Conservation (phyloP, 2,888 invertebrate genomes). For the Gymnoscelis rufifasciata region DNA sequence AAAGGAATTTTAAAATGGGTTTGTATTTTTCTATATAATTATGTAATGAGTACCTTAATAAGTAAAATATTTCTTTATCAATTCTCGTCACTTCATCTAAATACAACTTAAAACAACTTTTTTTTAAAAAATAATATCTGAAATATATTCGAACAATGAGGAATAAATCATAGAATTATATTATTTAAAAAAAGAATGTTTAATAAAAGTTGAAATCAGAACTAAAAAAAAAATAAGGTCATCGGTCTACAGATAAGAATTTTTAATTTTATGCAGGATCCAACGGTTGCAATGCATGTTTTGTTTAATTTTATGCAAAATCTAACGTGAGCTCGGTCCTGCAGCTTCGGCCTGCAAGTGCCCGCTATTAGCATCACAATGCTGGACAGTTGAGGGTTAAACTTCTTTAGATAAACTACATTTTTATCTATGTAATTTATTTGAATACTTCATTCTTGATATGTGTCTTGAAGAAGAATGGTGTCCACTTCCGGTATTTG, state of each 20-base stretch:
- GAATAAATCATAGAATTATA: too few relatives aligned
- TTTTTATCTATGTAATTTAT: too few relatives aligned
- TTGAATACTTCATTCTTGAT: neutral
- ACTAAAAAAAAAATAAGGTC: conserved; percentile 5
- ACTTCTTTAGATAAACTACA: conserved; percentile 13
- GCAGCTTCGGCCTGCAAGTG: conserved; percentile 49
- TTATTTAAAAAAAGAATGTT: neutral
- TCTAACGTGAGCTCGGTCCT: conserved; percentile 60
- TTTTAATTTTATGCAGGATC: conserved; percentile 18
- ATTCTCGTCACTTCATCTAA: too few relatives aligned
- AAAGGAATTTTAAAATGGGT: too few relatives aligned
- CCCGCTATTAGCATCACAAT: conserved; percentile 63
- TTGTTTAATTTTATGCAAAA: conserved; percentile 64
- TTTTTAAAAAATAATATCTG: too few relatives aligned
- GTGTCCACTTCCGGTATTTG: conserved; percentile 2
- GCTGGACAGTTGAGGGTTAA: conserved; percentile 36
- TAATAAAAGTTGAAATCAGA: neutral
- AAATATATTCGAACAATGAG: too few relatives aligned
- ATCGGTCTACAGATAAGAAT: conserved; percentile 8
- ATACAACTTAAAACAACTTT: too few relatives aligned
- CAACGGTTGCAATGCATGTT: conserved; percentile 44
- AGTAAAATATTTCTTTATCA: too few relatives aligned
- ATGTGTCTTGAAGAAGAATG: neutral
- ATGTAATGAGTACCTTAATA: too few relatives aligned
- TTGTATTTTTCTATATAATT: too few relatives aligned